Conservation (phyloP, 2,888 invertebrate genomes). For the Torymus aiolomorphi region DNA sequence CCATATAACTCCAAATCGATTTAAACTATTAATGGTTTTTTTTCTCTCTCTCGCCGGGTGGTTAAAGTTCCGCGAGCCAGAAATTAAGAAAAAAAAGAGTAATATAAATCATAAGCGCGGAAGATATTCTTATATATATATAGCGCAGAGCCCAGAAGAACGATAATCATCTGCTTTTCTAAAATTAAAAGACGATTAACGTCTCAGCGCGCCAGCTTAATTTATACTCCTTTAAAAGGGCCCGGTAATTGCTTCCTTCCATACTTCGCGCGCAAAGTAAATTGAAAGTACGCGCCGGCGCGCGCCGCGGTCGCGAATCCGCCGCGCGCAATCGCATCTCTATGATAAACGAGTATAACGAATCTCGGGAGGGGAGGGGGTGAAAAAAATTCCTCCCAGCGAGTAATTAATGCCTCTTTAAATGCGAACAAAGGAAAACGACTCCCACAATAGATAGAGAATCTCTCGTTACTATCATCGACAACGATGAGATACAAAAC, state of each 20-base stretch:
- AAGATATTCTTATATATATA: not conserved
- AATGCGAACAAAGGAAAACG: constrained; percentile 16
- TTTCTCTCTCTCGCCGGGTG: not conserved
- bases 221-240: constrained; percentile 1
- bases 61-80: too few species aligned
- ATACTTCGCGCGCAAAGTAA: not conserved
- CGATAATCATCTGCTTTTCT: constrained; percentile 16
- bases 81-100: constrained; percentile 9
- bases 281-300: constrained; percentile 22
- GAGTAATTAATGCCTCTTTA: constrained; percentile 11
- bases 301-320: too few species aligned
- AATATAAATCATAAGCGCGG: constrained; percentile 5
- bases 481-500: too few species aligned
- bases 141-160: too few species aligned
- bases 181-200: constrained; percentile 29
- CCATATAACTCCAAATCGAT: constrained; percentile 12
- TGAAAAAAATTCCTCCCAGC: not conserved
- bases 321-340: not conserved
- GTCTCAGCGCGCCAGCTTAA: not conserved
- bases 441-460: too few species aligned
- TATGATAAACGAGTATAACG: not conserved
- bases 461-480: too few species aligned
- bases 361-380: not conserved
- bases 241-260: constrained; percentile 4
- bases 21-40: constrained; percentile 41